phyloP scores from a whole-genome alignment of 2,113 vertebrate genomes.

The Pteropus alecto region DNA sequence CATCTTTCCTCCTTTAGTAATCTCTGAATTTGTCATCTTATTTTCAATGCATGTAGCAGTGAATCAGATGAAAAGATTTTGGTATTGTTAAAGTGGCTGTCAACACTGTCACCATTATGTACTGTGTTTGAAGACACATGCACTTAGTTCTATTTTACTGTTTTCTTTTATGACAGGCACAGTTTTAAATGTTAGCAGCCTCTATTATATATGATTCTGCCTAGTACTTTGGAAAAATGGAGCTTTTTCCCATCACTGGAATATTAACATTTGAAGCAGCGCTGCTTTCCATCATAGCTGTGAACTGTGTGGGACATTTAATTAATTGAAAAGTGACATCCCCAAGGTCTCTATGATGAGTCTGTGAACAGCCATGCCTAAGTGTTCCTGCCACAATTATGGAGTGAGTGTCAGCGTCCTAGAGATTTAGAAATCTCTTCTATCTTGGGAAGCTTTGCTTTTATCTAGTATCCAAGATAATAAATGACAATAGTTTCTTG shows the following conservation, averaged over 20 bases:
- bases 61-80: neutral
- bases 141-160: neutral
- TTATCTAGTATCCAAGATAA: neutral
- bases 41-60: neutral
- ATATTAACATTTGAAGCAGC: constrained; percentile 10
- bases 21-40: neutral
- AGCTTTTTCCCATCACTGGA: neutral
- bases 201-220: neutral
- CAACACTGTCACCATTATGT: neutral
- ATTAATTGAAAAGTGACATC: neutral
- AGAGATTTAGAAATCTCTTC: neutral
- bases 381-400: neutral
- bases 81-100: neutral
- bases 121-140: neutral
- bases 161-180: neutral
- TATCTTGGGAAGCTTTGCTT: neutral
- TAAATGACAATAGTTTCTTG: neutral
- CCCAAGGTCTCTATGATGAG: neutral
- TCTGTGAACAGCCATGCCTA: neutral
- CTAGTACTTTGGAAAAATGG: neutral
- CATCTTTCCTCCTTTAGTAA: neutral
- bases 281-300: neutral
- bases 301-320: neutral
- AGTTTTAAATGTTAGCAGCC: neutral
- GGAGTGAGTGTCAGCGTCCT: neutral